These are phyloP conservation scores for Tenrec ecaudatus DNA, from an alignment of 2,113 vertebrate species.

Conservation along the genomic window DNA sequence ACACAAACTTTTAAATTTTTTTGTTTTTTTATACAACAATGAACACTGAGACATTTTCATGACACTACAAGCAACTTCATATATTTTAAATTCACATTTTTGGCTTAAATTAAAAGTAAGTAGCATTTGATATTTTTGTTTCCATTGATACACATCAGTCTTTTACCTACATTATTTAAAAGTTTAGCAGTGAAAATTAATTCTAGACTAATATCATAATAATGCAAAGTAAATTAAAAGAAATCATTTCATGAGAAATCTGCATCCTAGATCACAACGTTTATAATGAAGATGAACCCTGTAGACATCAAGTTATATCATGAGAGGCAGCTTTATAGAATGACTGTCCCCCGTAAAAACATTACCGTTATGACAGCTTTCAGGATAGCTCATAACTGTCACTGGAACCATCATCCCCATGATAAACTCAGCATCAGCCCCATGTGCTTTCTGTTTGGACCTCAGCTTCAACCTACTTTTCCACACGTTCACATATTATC, in stretches of 20 bases:
- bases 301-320: neutral
- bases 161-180: neutral
- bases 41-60: neutral
- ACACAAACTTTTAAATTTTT: neutral
- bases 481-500: neutral
- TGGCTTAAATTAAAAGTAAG: slow-evolving; percentile 15
- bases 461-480: neutral
- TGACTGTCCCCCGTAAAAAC: neutral
- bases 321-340: neutral
- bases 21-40: neutral
- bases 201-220: neutral
- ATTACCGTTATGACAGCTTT: neutral
- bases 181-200: slow-evolving; percentile 2
- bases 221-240: neutral
- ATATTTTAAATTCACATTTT: slow-evolving; percentile 21
- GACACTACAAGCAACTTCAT: neutral
- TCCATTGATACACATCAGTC: neutral
- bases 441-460: neutral
- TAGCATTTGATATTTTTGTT: neutral
- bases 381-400: neutral
- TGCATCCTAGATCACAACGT: neutral
- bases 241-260: neutral
- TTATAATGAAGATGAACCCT: neutral
- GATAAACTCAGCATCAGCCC: neutral
- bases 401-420: neutral